phyloP scores from a whole-genome alignment of 2,797 vertebrate species.

The Simalia tracyae region DNA sequence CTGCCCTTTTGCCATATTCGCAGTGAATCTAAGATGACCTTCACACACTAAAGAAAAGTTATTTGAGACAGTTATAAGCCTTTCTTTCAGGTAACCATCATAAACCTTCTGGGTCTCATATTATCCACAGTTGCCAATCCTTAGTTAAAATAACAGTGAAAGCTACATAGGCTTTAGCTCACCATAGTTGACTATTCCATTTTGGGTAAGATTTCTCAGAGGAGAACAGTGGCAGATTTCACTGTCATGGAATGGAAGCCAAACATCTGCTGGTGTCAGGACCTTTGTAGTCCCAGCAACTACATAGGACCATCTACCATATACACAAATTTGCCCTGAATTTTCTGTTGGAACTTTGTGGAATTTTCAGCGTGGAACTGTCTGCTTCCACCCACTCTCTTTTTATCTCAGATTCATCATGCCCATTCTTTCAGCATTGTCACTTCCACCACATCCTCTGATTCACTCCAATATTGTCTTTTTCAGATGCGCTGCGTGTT shows the following conservation, averaged over 20 bases:
- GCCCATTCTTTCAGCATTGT: not conserved
- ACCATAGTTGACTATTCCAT: not conserved
- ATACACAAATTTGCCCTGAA: not conserved
- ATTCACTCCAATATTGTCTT: conserved; percentile 34
- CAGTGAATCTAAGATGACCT: not conserved
- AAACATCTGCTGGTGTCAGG: not conserved
- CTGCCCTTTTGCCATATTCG: not conserved
- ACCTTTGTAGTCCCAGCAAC: conserved; percentile 8
- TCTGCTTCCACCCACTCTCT: not conserved
- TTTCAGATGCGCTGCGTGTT: conserved; percentile 52
- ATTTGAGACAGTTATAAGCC: not conserved
- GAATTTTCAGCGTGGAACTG: conserved; percentile 18
- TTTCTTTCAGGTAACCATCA: not conserved
- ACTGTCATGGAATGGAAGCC: not conserved
- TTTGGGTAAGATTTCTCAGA: not conserved
- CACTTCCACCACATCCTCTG: conserved; percentile 17
- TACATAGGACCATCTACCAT: not conserved
- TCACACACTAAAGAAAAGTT: not conserved
- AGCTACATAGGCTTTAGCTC: not conserved
- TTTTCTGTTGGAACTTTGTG: not conserved
- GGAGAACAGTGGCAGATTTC: conserved; percentile 4
- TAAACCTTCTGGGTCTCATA: not conserved
- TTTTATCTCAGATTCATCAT: not conserved
- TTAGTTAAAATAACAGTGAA: not conserved
- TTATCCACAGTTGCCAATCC: not conserved